Base-by-base conservation (phyloP, 2,797 vertebrate species). In the Triplophysa yarkandensis region DNA sequence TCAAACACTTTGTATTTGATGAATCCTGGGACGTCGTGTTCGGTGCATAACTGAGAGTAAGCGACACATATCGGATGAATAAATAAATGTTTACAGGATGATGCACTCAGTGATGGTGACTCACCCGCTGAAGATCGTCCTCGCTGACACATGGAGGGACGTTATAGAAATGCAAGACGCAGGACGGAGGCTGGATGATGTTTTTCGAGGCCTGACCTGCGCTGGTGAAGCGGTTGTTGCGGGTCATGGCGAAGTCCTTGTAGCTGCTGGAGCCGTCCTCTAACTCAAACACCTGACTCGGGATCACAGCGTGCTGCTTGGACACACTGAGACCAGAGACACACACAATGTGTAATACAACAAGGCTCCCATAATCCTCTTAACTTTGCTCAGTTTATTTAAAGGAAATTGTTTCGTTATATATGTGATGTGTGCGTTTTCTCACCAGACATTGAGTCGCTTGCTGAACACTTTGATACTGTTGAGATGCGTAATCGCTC, bases 1-100 rank as follows among this genome's bases (percentile, higher is more conserved):
- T 98, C 96, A 87, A 98, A 98, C 84, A 96, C 94, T 92, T 98
- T 98, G 87, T 95, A 97, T 87, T 98, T 98, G 88, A 95, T 92
- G 84, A 98, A 98, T 68, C 92, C 92, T 23, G 96, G 94, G 78
- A 98, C 94, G 62, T 95, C 93, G 50, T 98, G 95, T 86, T 98
- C 96, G 30, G 91, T 91, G 85, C 97, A 98, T 81, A 98, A 89
- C 97, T 98, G 87, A 89, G n/a, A n/a, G n/a, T n/a, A n/a, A n/a
- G n/a, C n/a, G n/a, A n/a, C n/a, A n/a, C n/a, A n/a, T n/a, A n/a
- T n/a, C n/a, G n/a, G n/a, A n/a, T n/a, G 39, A 41, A 16, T 4
- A 3, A 43, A 16, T 43, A 6, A 43, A 9, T 10, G 39, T 13
- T 13, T 41, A 10, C 13, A 2, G 39, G 4, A 2, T 41, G 39